These are phyloP conservation scores for Microctonus brassicae DNA, from an alignment of 2,888 invertebrate species.

Conservation along the genomic window DNA sequence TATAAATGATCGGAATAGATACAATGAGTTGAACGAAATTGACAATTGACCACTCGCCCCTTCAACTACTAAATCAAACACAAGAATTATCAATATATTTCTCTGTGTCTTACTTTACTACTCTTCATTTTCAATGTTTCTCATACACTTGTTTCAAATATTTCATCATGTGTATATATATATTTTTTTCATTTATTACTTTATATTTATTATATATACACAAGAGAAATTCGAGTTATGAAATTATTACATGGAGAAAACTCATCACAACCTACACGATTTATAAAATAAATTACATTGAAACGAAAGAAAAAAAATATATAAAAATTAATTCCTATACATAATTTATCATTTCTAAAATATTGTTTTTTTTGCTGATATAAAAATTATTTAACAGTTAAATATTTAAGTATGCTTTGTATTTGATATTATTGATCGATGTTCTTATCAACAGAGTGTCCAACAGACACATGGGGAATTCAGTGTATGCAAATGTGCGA, in stretches of 20 bases:
- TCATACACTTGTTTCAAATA: neutral
- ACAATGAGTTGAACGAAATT: constrained; percentile 40
- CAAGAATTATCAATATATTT: constrained; percentile 32
- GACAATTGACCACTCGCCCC: constrained; percentile 36
- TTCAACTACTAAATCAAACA: constrained; percentile 33
- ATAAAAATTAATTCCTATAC: too few species aligned
- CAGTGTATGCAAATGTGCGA: constrained; percentile 79
- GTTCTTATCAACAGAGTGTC: constrained; percentile 73
- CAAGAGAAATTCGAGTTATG: neutral
- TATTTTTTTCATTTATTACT: neutral
- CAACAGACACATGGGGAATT: constrained; percentile 80
- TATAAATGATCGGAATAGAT: constrained; percentile 23
- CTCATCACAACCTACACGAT: neutral
- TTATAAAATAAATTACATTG: too few species aligned
- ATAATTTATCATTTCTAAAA: neutral
- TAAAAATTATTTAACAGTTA: too few species aligned
- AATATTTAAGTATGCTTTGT: too few species aligned
- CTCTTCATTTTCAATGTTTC: neutral
- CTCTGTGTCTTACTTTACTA: neutral
- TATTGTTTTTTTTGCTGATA: too few species aligned
- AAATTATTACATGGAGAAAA: neutral
- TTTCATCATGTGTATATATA: neutral
- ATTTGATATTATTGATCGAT: constrained; percentile 6
- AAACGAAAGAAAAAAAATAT: too few species aligned
- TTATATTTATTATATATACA: neutral